These are phyloP conservation scores for Gobionotothen gibberifrons DNA, from an alignment of 2,797 vertebrate genomes.

Conservation along the genomic window DNA sequence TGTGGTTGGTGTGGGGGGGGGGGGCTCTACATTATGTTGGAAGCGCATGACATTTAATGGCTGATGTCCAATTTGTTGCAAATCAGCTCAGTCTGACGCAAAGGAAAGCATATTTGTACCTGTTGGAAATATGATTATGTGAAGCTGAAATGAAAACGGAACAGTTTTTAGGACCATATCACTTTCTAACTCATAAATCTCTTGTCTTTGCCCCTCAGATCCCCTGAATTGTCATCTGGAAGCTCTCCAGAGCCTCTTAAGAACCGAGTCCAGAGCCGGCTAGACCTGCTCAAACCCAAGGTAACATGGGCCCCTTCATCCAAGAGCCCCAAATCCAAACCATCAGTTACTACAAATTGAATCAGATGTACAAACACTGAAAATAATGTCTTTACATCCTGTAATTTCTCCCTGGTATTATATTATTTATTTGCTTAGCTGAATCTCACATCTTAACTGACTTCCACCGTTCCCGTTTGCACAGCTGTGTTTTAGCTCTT, in stretches of 20 bases:
- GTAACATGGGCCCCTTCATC: slow-evolving; percentile 78
- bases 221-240: slow-evolving; percentile 86
- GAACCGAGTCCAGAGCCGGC: slow-evolving; percentile 83
- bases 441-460: slow-evolving; percentile 74
- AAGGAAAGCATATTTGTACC: slow-evolving; percentile 26
- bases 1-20: slow-evolving; percentile 30
- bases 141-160: slow-evolving; percentile 1
- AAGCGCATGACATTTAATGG: slow-evolving; percentile 37
- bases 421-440: slow-evolving; percentile 80
- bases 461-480: slow-evolving; percentile 75
- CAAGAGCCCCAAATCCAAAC: slow-evolving; percentile 63
- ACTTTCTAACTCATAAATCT: slow-evolving; percentile 51
- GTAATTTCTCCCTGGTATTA: slow-evolving; percentile 78
- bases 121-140: slow-evolving; percentile 10
- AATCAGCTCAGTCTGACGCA: slow-evolving; percentile 19
- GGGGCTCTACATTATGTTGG: slow-evolving; percentile 23
- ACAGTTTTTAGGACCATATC: slow-evolving; percentile 23
- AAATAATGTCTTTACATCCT: slow-evolving; percentile 81
- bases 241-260: slow-evolving; percentile 87
- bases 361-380: slow-evolving; percentile 81
- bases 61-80: slow-evolving; percentile 14
- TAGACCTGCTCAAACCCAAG: slow-evolving; percentile 86
- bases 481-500: slow-evolving; percentile 79
- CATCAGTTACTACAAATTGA: slow-evolving; percentile 75
- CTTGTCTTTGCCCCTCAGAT: slow-evolving; percentile 72